Percentiles rank a stretch among this genome's conserved stretches.
These are phyloP conservation scores for Porites divaricata DNA, from an alignment of 92 coral and sea anemone genomes.

Conservation along the genomic window DNA sequence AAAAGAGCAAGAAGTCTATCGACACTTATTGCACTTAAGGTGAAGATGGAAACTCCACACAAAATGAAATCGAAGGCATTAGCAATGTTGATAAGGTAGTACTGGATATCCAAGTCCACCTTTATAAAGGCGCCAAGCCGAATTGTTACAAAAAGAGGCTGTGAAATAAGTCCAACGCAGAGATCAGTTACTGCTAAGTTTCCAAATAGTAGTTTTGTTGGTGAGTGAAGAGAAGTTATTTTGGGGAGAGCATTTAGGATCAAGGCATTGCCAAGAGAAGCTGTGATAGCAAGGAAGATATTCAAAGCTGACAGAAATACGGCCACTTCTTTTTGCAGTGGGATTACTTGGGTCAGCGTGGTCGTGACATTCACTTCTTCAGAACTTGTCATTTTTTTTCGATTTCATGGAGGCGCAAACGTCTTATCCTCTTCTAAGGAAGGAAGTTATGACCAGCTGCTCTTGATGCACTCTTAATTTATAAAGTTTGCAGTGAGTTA, in stretches of 20 bases:
- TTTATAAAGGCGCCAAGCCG: neutral
- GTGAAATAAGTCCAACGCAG: constrained; percentile 5
- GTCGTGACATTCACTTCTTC: no score
- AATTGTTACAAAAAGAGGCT: neutral
- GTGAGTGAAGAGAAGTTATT: constrained; percentile 8
- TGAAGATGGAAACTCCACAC: constrained; percentile 7
- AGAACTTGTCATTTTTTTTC: no score
- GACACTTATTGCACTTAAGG: constrained; percentile 12
- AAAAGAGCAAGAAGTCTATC: constrained; percentile 28
- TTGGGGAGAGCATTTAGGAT: constrained; percentile 17
- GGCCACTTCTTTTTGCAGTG: neutral
- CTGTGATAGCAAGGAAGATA: neutral
- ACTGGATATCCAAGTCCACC: neutral
- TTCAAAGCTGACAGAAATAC: neutral
- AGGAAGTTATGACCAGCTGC: no score
- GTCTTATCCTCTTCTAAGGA: no score
- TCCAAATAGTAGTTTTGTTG: constrained; percentile 37
- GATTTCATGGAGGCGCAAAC: no score
- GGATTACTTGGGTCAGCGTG: no score
- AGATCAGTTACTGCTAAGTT: constrained; percentile 27
- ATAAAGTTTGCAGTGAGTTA: no score
- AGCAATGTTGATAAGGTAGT: no score
- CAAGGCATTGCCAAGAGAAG: constrained; percentile 22
- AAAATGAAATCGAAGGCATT: neutral
- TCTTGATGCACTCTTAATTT: no score